Base-by-base conservation (phyloP, 1,140 invertebrate genomes). In the Ostrea edulis region DNA sequence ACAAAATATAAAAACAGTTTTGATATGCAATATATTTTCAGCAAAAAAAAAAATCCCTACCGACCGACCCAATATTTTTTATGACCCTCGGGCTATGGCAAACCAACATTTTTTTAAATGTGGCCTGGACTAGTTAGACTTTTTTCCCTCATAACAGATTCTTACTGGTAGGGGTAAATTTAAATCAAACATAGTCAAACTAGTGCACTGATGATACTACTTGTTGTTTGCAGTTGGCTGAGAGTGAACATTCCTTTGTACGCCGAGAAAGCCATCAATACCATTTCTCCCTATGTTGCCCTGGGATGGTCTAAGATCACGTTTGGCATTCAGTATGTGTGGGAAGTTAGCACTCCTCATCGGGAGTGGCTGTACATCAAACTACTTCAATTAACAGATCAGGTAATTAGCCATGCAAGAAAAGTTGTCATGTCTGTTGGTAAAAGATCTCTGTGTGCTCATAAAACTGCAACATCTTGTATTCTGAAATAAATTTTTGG, bases 181-280 rank as follows among this genome's bases (percentile, higher is more conserved):
- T 44, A 44, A 44, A 44, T 44, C 35, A 44, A 20, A 58, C 55
- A 58, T 2, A 58, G 20, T 11, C 14, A 62, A 62, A 0, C 58
- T 20, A 62, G 14, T 17, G 58, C 58, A 14, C n/a, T 0, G 14
- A 5, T 62, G 14, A n/a, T 62, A 14, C 7, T 77, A 20, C 17
- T 35, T 83, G 35, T 17, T 54, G 62, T 62, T 90, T 90, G 35
- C 81, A 94, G 93, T 9, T 94, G 93, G 93, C 77, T 93, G 44
- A 90, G 90, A 68, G 90, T 89, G 14, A 93, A 93, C 82, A 90
- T 91, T 20, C 92, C 93, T 68, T 68, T 92, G 22, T 93, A 92
- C 86, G 92, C 89, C 85, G 87, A 85, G 58, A 90, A 90, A 71
- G 81, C 91, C 8, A 54, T 82, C 2, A 90, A 90, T 22, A 88